Base-by-base conservation (phyloP, 2,797 vertebrate genomes). In the Catostomus latipinnis region DNA sequence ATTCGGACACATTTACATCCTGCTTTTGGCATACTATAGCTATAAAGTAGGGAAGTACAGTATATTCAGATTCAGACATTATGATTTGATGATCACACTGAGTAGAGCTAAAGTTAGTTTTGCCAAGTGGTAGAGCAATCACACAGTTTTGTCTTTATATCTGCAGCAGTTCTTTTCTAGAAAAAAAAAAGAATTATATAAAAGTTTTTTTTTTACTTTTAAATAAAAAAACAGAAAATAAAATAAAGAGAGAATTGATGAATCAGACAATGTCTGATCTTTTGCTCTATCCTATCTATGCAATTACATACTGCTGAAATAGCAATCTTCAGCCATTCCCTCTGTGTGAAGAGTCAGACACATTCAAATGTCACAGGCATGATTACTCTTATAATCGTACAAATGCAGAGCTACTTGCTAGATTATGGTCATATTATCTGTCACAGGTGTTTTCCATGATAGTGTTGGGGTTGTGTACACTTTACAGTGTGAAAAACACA, bases 241-340 rank as follows among this genome's bases (percentile, higher is more conserved):
- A 46, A 70, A 70, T 70, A 22, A 56, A 71, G 9, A 60, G 14
- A 50, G 10, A 61, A 48, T 53, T 69, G 16, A 53, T 16, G 14
- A 16, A 22, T 49, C 14, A 49, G 14, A 60, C 71, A 22, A 6
- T 48, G 12, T 22, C 56, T 61, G 56, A 49, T 61, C 3, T 22
- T 61, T 13, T 61, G 18, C 7, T 69, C 4, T 34, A 16, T 13
- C 45, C 46, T 18, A 6, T 61, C 57, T 68, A 53, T 71, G 48
- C 62, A 62, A 62, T 62, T 71, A 60, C 34, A 16, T 45, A 49
- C 11, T 68, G 46, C 45, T 60, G 54, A 77, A 77, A 70, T 56
- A 50, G 11, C 7, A 60, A 48, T 69, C 54, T 67, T 52, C 52
- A 45, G 12, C 9, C 14, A 0, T 5, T 18, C 12, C 8, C 1